phyloP scores from a whole-genome alignment of 1,140 invertebrate species.

The Bemisia tabaci region DNA sequence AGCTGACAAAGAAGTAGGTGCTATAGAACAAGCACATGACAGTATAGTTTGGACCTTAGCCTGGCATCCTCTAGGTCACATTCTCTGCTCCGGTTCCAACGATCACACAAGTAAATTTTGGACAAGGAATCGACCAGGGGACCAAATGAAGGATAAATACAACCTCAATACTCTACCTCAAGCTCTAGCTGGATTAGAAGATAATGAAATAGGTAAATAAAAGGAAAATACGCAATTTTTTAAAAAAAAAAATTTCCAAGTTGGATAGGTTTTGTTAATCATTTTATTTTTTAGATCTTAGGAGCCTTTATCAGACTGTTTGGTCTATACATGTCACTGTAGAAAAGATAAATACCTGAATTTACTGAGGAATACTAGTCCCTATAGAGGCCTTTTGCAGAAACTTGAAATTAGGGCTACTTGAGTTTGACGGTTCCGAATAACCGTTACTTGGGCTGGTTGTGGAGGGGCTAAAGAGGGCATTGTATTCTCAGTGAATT shows the following conservation, averaged over 20 bases:
- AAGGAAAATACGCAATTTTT: too few relatives aligned
- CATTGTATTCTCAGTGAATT: too few relatives aligned
- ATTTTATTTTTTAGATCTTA: too few relatives aligned
- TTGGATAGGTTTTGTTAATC: neutral
- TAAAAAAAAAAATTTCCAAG: slow-evolving; percentile 3
- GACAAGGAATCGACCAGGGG: slow-evolving; percentile 96
- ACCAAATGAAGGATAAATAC: slow-evolving; percentile 94
- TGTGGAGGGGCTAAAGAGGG: too few relatives aligned
- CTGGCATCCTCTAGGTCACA: slow-evolving; percentile 98
- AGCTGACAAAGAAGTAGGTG: slow-evolving; percentile 93
- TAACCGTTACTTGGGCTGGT: too few relatives aligned
- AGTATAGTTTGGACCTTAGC: slow-evolving; percentile 97
- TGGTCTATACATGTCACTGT: too few relatives aligned
- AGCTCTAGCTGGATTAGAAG: slow-evolving; percentile 52
- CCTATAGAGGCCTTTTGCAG: too few relatives aligned
- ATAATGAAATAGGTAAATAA: slow-evolving; percentile 43
- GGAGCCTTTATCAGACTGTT: too few relatives aligned
- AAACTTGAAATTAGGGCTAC: too few relatives aligned
- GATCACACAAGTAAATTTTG: slow-evolving; percentile 98
- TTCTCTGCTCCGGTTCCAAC: slow-evolving; percentile 94
- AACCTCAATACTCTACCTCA: slow-evolving; percentile 86
- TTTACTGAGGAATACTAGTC: too few relatives aligned
- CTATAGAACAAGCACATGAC: slow-evolving; percentile 96
- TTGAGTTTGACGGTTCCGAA: too few relatives aligned
- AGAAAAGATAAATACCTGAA: too few relatives aligned